Base-by-base conservation (phyloP, 2,888 invertebrate species). In the Leucophora obtusa region DNA sequence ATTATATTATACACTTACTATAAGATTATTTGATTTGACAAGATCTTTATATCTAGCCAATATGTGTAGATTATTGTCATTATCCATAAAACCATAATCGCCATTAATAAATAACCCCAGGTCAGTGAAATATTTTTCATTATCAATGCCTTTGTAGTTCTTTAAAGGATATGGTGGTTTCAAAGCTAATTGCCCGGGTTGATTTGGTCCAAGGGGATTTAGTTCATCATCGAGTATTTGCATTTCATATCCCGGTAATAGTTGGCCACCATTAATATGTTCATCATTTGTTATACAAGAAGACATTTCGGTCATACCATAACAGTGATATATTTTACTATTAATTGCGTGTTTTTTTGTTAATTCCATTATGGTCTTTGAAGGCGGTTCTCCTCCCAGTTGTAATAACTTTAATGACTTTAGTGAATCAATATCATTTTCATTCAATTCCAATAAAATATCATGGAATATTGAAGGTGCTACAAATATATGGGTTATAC, bases 241-340 rank as follows among this genome's bases (percentile, higher is more conserved):
- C 18, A 82, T 58, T 69, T 78, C 75, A n/a, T 82, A 56, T 2
- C 83, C 83, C 0, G 81, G 75, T 5, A 43, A 15, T 9, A 83
- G 50, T 54, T 63, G 60, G 0, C 83, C 83, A 11, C 82, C 84
- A 68, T 80, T 83, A 7, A 83, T 68, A 9, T 62, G 9, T 28
- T 82, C 80, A 72, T 82, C 83, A 28, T 82, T 75, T n/a, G 79
- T 66, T 9, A 85, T 81, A 10, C 47, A 18, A 7, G 74, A 73
- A 8, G 72, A 54, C 51, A 84, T 63, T 59, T 85, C 85, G 0
- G 84, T 83, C 83, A 84, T 84, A 15, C 84, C 83, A 60, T 84
- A 84, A 58, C 83, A 79, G 14, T 75, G 65, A 35, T 77, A 75
- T 10, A 81, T 14, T 17, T 38, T 77, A 4, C 78, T 80, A 47